These are phyloP conservation scores for Pardosa pseudoannulata DNA, from an alignment of 2,888 invertebrate genomes.

Conservation along the genomic window DNA sequence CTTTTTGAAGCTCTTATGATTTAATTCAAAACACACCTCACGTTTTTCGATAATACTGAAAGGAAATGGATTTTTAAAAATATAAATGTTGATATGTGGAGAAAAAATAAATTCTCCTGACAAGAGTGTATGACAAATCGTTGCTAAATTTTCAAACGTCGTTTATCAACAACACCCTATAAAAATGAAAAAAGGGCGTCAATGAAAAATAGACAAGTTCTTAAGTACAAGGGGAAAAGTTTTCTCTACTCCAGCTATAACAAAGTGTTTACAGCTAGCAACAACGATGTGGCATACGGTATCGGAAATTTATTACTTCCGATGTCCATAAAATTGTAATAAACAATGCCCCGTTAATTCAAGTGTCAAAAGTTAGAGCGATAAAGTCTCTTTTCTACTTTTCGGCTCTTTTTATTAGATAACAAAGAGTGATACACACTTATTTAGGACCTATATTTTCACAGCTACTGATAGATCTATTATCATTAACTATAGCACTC, in stretches of 20 bases:
- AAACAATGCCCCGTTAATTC: conserved; percentile 52
- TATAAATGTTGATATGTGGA: no score
- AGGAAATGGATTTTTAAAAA: no score
- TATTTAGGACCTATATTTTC: no score
- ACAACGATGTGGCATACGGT: not conserved
- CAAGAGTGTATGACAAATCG: conserved; percentile 48
- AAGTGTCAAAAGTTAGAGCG: conserved; percentile 35
- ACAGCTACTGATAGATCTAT: no score
- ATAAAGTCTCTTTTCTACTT: not conserved
- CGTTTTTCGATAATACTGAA: no score
- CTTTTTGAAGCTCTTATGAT: no score
- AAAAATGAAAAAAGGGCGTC: not conserved
- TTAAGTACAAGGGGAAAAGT: not conserved
- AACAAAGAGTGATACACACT: no score
- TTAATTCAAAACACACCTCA: no score
- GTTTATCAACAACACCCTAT: conserved; percentile 37
- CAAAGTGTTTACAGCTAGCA: not conserved
- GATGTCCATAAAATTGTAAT: conserved; percentile 44
- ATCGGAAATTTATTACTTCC: conserved; percentile 43
- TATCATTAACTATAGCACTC: no score
- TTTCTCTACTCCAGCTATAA: not conserved
- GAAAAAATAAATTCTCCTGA: no score
- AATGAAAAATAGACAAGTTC: conserved; percentile 28
- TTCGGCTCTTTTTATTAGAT: not conserved
- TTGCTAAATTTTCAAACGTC: conserved; percentile 51